Percentiles rank a stretch among this genome's conserved stretches.
Evolutionary conservation across 2,797 vertebrate species (phyloP).

Genomic region (Fistularia tabacaria): DNA sequence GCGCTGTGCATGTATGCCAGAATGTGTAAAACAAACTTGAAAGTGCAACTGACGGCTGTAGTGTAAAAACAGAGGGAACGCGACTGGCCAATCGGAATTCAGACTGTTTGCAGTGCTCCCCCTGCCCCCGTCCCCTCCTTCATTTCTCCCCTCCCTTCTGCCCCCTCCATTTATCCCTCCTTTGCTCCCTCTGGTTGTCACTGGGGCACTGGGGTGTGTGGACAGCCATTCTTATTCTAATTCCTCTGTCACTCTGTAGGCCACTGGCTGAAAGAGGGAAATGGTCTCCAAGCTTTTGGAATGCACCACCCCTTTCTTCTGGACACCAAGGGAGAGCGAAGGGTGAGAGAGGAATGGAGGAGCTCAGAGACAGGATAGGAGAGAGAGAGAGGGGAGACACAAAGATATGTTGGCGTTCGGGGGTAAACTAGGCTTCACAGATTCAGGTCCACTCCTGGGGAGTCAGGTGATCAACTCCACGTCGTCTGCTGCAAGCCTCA

Average conservation of each 20-base stretch:
- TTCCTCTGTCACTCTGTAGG: constrained; percentile 79
- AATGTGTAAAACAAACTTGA: constrained; percentile 64
- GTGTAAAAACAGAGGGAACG: constrained; percentile 73
- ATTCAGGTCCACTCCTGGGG: background rate
- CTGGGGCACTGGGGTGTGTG: constrained; percentile 71
- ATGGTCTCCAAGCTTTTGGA: constrained; percentile 64
- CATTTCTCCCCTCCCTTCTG: constrained; percentile 30
- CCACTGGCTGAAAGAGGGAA: constrained; percentile 80
- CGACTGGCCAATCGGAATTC: constrained; percentile 62
- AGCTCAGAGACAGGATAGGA: background rate
- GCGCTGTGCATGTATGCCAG: constrained; percentile 42
- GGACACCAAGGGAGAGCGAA: constrained; percentile 44
- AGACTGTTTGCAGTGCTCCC: constrained; percentile 22
- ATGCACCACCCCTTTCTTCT: constrained; percentile 64
- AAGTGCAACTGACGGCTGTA: constrained; percentile 59
- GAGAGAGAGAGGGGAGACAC: constrained; percentile 3
- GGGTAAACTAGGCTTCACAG: background rate
- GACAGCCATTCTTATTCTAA: constrained; percentile 90
- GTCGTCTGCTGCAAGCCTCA: too few species aligned
- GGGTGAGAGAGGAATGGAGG: constrained; percentile 10
- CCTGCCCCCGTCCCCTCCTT: background rate
- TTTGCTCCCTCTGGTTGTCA: constrained; percentile 53
- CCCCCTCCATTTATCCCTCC: constrained; percentile 25
- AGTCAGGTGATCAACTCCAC: background rate
- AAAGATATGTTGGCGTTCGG: background rate